Conservation (phyloP, 2,888 invertebrate species). For the Acanthococcus lagerstroemiae region DNA sequence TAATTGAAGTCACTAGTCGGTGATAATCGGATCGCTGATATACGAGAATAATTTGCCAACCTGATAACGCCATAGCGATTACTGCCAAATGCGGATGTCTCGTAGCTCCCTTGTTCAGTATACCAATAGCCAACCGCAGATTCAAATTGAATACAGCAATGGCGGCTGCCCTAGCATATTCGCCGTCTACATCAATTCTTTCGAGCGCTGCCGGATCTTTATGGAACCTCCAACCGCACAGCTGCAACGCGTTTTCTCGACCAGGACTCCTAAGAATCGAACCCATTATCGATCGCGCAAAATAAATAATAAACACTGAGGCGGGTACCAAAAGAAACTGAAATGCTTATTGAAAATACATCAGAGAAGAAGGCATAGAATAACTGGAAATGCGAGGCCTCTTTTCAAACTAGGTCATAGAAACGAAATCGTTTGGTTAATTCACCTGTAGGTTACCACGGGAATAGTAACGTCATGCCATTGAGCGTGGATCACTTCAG, state of each 20-base stretch:
- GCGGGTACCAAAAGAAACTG: too few species aligned
- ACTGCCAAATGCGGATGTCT: slow-evolving; percentile 47
- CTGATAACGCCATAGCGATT: slow-evolving; percentile 70
- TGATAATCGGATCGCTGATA: too few species aligned
- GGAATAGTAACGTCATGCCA: slow-evolving; percentile 54
- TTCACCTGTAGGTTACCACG: slow-evolving; percentile 49
- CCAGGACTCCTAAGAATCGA: slow-evolving; percentile 63
- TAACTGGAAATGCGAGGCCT: too few species aligned
- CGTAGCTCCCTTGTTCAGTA: slow-evolving; percentile 63
- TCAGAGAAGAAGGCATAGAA: background rate
- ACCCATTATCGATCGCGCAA: too few species aligned
- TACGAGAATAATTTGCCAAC: too few species aligned
- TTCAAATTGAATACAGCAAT: slow-evolving; percentile 83
- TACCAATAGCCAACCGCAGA: slow-evolving; percentile 71
- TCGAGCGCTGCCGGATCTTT: slow-evolving; percentile 48
- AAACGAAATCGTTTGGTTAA: too few species aligned
- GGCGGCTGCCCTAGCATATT: slow-evolving; percentile 75
- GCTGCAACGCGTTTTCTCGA: slow-evolving; percentile 66
- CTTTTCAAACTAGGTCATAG: too few species aligned
- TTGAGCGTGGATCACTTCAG: slow-evolving; percentile 46
- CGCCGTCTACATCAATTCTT: slow-evolving; percentile 49
- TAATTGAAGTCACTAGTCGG: too few species aligned
- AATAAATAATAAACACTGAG: too few species aligned
- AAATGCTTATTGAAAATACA: background rate
- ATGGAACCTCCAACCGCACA: slow-evolving; percentile 85